These are phyloP conservation scores for Clivina fossor DNA, from an alignment of 2,888 invertebrate species.

Conservation along the genomic window DNA sequence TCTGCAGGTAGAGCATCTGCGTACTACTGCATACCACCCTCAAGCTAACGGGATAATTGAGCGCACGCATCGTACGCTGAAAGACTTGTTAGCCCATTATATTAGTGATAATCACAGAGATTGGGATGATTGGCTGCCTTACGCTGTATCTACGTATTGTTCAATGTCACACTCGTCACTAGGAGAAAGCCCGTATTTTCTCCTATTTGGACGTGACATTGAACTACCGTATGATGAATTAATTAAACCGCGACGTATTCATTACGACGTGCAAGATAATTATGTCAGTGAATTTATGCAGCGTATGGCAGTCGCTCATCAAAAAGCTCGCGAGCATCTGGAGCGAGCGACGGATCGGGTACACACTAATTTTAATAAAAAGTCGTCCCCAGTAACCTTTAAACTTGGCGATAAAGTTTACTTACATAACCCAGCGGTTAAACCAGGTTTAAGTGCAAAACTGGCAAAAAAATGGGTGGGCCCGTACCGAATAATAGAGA, in stretches of 20 bases:
- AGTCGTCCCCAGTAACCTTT: neutral
- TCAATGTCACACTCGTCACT: neutral
- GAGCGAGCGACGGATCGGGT: constrained; percentile 6
- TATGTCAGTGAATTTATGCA: constrained; percentile 12
- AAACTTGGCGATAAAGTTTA: constrained; percentile 17
- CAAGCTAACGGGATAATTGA: constrained; percentile 1
- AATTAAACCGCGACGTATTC: neutral
- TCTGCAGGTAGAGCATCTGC: neutral
- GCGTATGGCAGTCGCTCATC: constrained; percentile 6
- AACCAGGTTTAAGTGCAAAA: constrained; percentile 9
- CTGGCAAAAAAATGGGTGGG: constrained; percentile 16
- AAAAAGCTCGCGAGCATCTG: constrained; percentile 13
- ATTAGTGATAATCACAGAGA: constrained; percentile 4
- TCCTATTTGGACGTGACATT: constrained; percentile 11
- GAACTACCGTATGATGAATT: constrained; percentile 14
- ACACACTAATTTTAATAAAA: constrained; percentile 21
- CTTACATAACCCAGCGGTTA: constrained; percentile 13
- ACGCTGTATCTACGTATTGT: constrained; percentile 16
- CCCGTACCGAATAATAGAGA: constrained; percentile 5
- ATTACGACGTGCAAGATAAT: neutral
- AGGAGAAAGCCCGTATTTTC: constrained; percentile 10
- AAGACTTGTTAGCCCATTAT: constrained; percentile 7
- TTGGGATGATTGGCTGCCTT: constrained; percentile 22
- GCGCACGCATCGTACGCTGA: neutral
- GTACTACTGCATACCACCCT: neutral